Percentiles rank a stretch among this genome's conserved stretches.
These are phyloP conservation scores for Acanthurus tractus DNA, from an alignment of 2,797 vertebrate species.

Conservation along the genomic window DNA sequence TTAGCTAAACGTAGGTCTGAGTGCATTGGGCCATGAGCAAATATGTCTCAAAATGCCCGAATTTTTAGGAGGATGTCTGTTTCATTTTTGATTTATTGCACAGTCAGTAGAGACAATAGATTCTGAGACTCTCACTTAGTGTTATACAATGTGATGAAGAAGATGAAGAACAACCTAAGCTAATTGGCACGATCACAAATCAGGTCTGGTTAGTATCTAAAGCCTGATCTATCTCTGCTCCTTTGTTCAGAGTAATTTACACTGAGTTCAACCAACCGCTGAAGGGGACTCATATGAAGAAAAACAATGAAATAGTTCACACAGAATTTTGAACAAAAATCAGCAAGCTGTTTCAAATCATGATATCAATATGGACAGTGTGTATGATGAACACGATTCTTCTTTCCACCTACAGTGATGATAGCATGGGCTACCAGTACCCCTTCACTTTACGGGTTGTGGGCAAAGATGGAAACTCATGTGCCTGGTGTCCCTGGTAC, in stretches of 20 bases:
- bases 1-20: not conserved
- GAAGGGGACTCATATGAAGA: not conserved
- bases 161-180: conserved; percentile 15
- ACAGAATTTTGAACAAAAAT: not conserved
- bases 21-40: too few relatives aligned
- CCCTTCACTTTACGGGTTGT: conserved; percentile 97
- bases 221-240: not conserved
- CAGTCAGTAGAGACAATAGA: not conserved
- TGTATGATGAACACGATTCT: not conserved
- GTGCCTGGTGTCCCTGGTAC: conserved; percentile 99
- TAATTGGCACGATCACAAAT: not conserved
- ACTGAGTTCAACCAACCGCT: not conserved
- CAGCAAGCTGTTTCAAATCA: not conserved
- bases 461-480: conserved; percentile 96
- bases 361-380: not conserved
- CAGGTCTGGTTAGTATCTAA: not conserved
- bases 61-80: not conserved
- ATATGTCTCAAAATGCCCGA: not conserved
- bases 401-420: conserved; percentile 88
- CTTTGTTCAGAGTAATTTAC: not conserved
- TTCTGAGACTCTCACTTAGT: not conserved
- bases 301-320: not conserved
- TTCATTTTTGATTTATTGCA: not conserved
- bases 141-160: not conserved
- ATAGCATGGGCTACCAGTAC: conserved; percentile 99